phyloP scores from a whole-genome alignment of 2,113 vertebrate species.

The Oncorhynchus mykiss region DNA sequence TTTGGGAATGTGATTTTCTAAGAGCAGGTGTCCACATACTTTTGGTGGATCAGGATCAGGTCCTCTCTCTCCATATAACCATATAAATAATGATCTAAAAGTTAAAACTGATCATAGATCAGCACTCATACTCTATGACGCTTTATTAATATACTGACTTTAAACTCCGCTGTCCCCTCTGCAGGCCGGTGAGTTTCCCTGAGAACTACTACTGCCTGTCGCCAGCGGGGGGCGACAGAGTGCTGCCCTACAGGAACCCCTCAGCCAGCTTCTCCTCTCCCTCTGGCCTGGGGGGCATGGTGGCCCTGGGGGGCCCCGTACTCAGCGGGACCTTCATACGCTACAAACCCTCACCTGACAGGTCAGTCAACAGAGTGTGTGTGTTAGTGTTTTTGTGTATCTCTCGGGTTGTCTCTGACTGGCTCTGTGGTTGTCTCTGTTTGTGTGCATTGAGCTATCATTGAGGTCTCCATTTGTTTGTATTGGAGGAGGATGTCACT shows the following conservation, averaged over 20 bases:
- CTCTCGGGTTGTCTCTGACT: background rate
- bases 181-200: conserved; percentile 89
- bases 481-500: no score
- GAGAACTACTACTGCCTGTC: conserved; percentile 84
- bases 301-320: conserved; percentile 50
- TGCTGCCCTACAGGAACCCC: conserved; percentile 82
- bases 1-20: no score
- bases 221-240: conserved; percentile 77
- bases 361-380: conserved; percentile 61
- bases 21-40: no score
- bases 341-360: conserved; percentile 86
- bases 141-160: no score
- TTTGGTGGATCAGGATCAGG: no score
- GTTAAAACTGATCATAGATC: no score
- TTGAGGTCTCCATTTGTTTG: no score
- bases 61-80: no score
- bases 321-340: conserved; percentile 73
- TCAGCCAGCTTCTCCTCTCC: conserved; percentile 88
- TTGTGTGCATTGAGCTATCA: background rate
- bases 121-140: no score
- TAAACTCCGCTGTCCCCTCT: background rate
- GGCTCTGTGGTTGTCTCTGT: conserved; percentile 1
- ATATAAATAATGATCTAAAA: no score
- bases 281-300: conserved; percentile 54
- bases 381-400: background rate